phyloP scores from a whole-genome alignment of 2,113 vertebrate species.

The Aegithalos caudatus region DNA sequence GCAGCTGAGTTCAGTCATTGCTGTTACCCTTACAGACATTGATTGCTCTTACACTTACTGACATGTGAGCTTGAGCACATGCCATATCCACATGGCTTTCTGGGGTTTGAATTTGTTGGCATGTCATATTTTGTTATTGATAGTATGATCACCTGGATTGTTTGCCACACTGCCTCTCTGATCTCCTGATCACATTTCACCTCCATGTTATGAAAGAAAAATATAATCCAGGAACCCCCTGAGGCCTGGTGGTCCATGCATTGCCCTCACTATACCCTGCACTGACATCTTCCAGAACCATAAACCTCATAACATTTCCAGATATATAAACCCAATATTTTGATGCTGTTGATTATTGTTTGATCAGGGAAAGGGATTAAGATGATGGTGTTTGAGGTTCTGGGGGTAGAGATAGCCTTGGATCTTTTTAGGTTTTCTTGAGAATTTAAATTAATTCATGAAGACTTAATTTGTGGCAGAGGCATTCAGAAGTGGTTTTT shows the following conservation, averaged over 20 bases:
- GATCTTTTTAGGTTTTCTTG: fast-evolving
- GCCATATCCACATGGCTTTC: too few relatives aligned
- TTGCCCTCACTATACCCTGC: background rate
- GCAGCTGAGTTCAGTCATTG: background rate
- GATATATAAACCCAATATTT: background rate
- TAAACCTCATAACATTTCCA: background rate
- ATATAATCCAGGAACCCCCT: background rate
- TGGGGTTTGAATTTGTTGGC: background rate
- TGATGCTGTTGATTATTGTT: background rate
- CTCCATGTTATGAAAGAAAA: background rate
- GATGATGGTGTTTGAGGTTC: background rate
- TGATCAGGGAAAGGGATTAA: background rate
- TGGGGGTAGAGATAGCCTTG: background rate
- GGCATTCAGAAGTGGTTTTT: background rate
- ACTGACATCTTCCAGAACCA: background rate
- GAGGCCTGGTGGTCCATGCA: background rate
- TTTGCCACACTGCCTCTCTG: background rate
- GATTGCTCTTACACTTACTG: fast-evolving
- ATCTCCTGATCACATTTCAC: background rate
- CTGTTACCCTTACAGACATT: background rate
- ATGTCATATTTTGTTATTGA: background rate
- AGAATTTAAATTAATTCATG: background rate
- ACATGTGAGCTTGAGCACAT: background rate
- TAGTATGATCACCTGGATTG: background rate
- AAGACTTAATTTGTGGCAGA: background rate